Conservation (phyloP, 1,140 invertebrate species). For the Brevipalpus yothersi region DNA sequence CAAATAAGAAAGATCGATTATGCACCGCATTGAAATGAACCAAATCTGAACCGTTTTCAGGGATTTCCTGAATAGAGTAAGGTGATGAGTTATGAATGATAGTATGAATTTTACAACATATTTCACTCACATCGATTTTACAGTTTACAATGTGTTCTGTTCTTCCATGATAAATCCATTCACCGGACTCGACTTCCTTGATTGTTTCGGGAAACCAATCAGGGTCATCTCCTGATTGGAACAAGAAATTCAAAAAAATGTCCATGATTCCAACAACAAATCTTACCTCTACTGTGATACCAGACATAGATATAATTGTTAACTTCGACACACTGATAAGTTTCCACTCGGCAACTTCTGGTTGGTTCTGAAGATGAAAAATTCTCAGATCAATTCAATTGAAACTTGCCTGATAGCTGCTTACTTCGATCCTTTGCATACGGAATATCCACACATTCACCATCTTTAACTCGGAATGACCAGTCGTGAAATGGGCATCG, state of each 20-base stretch:
- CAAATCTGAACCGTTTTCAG: slow-evolving; percentile 68
- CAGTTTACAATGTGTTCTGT: slow-evolving; percentile 39
- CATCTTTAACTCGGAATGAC: slow-evolving; percentile 44
- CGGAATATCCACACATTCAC: slow-evolving; percentile 41
- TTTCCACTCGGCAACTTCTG: slow-evolving; percentile 22
- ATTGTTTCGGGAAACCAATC: slow-evolving; percentile 36
- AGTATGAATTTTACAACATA: no score
- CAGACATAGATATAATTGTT: slow-evolving; percentile 55
- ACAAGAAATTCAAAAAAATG: neutral
- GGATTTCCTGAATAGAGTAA: slow-evolving; percentile 40
- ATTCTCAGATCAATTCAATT: no score
- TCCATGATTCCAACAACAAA: neutral
- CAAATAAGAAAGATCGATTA: slow-evolving; percentile 29
- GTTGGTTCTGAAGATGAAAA: no score
- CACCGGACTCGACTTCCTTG: slow-evolving; percentile 26
- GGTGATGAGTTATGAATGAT: neutral
- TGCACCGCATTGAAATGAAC: slow-evolving; percentile 53
- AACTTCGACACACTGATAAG: slow-evolving; percentile 36
- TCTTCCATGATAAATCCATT: slow-evolving; percentile 39
- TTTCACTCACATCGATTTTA: slow-evolving; percentile 19
- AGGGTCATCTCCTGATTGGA: slow-evolving; percentile 25
- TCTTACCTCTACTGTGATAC: slow-evolving; percentile 42
- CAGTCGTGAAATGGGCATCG: slow-evolving; percentile 73
- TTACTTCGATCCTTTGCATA: slow-evolving; percentile 19
- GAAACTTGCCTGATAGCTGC: neutral